Base-by-base conservation (phyloP, 2,888 invertebrate genomes). In the Fragum whitleyi region DNA sequence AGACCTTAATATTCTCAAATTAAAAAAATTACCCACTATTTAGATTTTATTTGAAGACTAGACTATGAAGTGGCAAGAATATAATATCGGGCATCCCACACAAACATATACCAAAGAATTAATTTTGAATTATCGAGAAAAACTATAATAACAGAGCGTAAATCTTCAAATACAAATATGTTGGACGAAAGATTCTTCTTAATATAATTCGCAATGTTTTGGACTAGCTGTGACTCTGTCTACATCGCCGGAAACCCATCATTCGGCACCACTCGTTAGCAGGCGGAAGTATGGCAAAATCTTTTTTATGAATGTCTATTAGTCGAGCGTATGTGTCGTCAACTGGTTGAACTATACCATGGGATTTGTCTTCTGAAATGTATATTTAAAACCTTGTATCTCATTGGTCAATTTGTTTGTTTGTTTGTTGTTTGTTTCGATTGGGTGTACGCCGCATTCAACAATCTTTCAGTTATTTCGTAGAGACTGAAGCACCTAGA, bases 171-270 rank as follows among this genome's bases (percentile, higher is more conserved):
- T n/a, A n/a, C n/a, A 47, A 47, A 47, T 9, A 9, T 47, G n/a
- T 47, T 47, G 7, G 47, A 47, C 47, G 47, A 47, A 47, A 47
- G 47, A 9, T 14, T 2, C 14, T n/a, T 47, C 14, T 47, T 2
- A 57, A 57, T 7, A 11, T 7, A 23, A 28, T 19, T 9, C 61
- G 29, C 61, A 61, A 32, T 32, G 5, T 28, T 19, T 61, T n/a
- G 29, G 42, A 69, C 39, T 71, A 57, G 51, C 62, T 73, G 23
- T 51, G 47, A 61, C 74, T 70, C 23, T 72, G 67, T 14, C 80
- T 76, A 72, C 85, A 85, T 29, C 74, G 62, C 57, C 85, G 65
- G 74, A 85, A 79, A 26, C 85, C 85, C 81, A 85, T 81, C 74
- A 85, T 62, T 75, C 85, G 76, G 72, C 85, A 85, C 85, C 81